phyloP scores from a whole-genome alignment of 1,140 invertebrate species.

The Tetragnatha versicolor region DNA sequence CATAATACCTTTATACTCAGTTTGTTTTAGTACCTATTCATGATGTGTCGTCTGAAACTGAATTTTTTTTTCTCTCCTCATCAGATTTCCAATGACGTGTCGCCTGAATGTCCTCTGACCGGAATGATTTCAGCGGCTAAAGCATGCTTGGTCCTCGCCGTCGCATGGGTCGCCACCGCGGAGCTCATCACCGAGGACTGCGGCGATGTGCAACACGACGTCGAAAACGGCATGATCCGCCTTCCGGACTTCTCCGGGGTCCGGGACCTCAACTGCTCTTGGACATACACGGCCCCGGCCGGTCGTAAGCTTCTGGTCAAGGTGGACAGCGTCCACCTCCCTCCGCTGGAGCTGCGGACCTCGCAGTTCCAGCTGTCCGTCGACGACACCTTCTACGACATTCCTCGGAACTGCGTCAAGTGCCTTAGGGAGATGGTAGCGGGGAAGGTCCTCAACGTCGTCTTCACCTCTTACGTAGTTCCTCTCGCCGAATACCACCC shows the following conservation, averaged over 20 bases:
- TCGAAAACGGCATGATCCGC: constrained; percentile 39
- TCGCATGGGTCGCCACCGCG: constrained; percentile 13
- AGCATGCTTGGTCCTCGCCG: constrained; percentile 13
- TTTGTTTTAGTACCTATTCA: no score
- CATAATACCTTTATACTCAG: no score
- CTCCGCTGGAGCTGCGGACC: constrained; percentile 10
- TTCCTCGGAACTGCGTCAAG: constrained; percentile 54
- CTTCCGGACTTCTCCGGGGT: constrained; percentile 30
- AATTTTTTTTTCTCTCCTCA: no score
- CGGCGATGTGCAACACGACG: constrained; percentile 35
- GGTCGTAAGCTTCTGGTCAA: constrained; percentile 53
- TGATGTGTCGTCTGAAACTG: no score
- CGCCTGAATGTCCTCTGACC: not conserved
- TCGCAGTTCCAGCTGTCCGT: constrained; percentile 36
- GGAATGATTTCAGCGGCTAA: constrained; percentile 20
- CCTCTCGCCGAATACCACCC: not conserved
- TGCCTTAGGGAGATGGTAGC: constrained; percentile 51
- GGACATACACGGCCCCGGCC: constrained; percentile 50
- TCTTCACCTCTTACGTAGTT: constrained; percentile 30
- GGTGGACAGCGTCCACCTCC: constrained; percentile 51
- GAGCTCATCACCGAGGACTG: constrained; percentile 16
- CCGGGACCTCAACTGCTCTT: constrained; percentile 40
- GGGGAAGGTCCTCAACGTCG: constrained; percentile 44
- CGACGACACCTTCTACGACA: constrained; percentile 43
- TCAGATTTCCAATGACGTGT: no score